Conservation (phyloP, 2,113 vertebrate species). For the Paramormyrops kingsleyae region DNA sequence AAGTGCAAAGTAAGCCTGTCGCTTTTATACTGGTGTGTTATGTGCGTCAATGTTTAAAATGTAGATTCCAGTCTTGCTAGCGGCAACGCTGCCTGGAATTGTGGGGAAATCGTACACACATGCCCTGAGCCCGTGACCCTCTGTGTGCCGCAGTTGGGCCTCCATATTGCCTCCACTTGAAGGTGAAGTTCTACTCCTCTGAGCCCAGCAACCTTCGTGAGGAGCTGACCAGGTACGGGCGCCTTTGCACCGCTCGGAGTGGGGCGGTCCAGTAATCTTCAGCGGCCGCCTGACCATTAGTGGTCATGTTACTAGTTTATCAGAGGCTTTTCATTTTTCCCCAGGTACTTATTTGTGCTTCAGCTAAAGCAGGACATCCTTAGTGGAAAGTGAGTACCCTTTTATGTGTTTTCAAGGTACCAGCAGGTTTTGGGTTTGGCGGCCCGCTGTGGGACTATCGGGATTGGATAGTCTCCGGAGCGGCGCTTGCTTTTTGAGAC, state of each 20-base stretch:
- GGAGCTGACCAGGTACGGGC: constrained; percentile 82
- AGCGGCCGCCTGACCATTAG: not conserved
- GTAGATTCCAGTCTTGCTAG: not conserved
- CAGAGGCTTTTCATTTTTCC: constrained; percentile 14
- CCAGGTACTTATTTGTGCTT: constrained; percentile 94
- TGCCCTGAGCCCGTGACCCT: not conserved
- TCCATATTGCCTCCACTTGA: constrained; percentile 93
- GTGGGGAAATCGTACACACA: not conserved
- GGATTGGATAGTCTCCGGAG: not conserved
- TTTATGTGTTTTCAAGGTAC: not conserved
- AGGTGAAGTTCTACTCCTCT: constrained; percentile 97
- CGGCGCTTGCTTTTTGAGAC: not conserved
- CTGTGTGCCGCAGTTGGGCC: constrained; percentile 71
- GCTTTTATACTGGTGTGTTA: not conserved
- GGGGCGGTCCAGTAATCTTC: not conserved
- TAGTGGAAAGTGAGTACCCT: constrained; percentile 85
- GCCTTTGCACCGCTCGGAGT: no score
- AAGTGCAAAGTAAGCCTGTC: constrained; percentile 94
- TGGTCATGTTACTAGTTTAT: not conserved
- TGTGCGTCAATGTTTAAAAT: not conserved
- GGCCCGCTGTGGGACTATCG: not conserved
- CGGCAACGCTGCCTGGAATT: not conserved
- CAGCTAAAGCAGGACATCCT: constrained; percentile 95
- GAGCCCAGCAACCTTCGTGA: constrained; percentile 97
- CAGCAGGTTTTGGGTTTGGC: not conserved